These are phyloP conservation scores for Myripristis jacobus DNA, from an alignment of 2,797 vertebrate species.

Conservation along the genomic window DNA sequence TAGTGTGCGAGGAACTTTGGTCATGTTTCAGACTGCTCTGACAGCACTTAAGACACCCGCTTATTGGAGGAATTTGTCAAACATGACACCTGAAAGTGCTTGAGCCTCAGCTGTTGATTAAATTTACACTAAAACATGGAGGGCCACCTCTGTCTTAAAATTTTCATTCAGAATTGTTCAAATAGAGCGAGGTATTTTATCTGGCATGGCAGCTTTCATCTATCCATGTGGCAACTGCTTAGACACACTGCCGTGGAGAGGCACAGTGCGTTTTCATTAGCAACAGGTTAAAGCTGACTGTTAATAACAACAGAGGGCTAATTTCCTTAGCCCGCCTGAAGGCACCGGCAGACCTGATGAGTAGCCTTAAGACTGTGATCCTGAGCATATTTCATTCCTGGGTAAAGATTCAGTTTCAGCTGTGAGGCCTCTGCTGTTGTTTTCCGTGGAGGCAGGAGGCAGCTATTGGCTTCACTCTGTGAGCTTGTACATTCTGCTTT, in stretches of 20 bases:
- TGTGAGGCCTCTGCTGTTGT: conserved; percentile 62
- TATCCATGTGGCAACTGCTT: conserved; percentile 32
- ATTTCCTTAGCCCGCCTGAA: conserved; percentile 49
- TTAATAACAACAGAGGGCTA: conserved; percentile 52
- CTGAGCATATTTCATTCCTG: conserved; percentile 49
- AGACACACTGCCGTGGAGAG: conserved; percentile 22
- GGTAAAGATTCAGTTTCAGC: conserved; percentile 61
- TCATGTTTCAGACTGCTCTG: conserved; percentile 56
- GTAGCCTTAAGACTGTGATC: conserved; percentile 57
- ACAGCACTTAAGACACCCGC: conserved; percentile 59
- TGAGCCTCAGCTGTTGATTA: conserved; percentile 65
- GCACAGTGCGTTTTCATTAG: conserved; percentile 46
- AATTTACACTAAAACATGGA: conserved; percentile 63
- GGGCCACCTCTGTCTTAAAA: conserved; percentile 51
- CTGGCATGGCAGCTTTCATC: conserved; percentile 49
- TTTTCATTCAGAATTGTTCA: conserved; percentile 59
- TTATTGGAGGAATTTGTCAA: conserved; percentile 77
- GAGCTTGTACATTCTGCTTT: conserved; percentile 69
- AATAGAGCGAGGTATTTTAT: conserved; percentile 39
- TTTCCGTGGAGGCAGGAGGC: conserved; percentile 72
- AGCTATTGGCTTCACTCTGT: conserved; percentile 64
- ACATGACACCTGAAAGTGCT: conserved; percentile 58
- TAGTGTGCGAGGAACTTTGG: conserved; percentile 41
- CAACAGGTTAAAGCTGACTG: conserved; percentile 43
- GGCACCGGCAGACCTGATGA: conserved; percentile 35